Evolutionary conservation across 2,113 vertebrate genomes (phyloP), one percentile per base, ranked within the genome.

Genomic region (Catharus minimus): DNA sequence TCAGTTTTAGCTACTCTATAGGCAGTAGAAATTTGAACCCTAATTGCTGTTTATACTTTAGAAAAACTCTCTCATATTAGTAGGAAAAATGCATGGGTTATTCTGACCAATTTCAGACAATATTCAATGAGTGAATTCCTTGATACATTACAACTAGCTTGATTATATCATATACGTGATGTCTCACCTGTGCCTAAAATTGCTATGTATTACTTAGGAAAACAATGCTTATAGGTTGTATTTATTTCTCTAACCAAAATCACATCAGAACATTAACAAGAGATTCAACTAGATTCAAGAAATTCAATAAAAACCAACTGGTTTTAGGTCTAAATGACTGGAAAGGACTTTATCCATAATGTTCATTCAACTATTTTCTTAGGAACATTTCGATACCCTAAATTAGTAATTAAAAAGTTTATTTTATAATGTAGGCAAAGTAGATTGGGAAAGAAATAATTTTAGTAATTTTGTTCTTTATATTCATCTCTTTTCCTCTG

Each of bases 281-380:
- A 83, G 6, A 46, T 73, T 94, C 17, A 72, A 38, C 18, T 52
- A 81, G 49, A 15, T 50, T 52, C 15, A 52, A 52, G 50, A 52
- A 27, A 52, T 52, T 30, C 30, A 86, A 66, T 78, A 86, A 91
- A 91, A 86, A 77, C 7, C 56, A 92, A 78, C 9, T 69, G 26
- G 50, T 26, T 96, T 95, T 85, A 89, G 64, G 57, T 69, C 58
- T 78, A 94, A 94, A 93, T 74, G 47, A 83, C 44, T 78, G 21
- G 64, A 95, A 93, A 78, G 83, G 92, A 86, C 57, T 81, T 94
- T 39, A 89, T 57, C 50, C 43, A 43, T 71, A 92, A 95, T 47
- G 53, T 44, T 97, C 23, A 82, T 77, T 94, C 62, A 91, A 36
- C 41, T 92, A 67, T 91, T 96, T 96, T 94, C 95, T 89, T 68